Evolutionary conservation across 2,797 vertebrate genomes (phyloP), one percentile per base, ranked within the genome.

Genomic region (Coregonus sp.): DNA sequence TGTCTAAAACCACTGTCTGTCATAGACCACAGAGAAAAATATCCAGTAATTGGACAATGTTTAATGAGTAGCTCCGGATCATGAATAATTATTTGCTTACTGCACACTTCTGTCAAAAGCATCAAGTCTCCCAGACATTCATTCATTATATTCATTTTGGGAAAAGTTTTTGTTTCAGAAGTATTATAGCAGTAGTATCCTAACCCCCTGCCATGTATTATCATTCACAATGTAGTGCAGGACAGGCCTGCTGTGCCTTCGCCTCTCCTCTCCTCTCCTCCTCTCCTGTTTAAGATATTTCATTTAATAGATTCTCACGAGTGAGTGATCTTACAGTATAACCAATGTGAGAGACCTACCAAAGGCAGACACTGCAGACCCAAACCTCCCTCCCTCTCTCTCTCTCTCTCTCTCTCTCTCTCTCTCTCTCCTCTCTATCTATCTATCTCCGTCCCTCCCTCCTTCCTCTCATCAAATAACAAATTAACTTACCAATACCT

Each of bases 401-500:
- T 31, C 61, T 51, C 11, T 51, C 37, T 20, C 37, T 2, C 14
- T 2, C 35, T 70, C 7, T n/a, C 71, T 59, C 16, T 50, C 59
- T 51, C 37, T 18, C 50, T 68, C 65, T 75, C 67, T 75, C 61
- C 15, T 1, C 25, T 66, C n/a, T 20, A 68, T 68, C 18, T 33
- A 9, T 67, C 25, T 33, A 47, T 54, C 1, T 54, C 40, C 20
- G 29, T 4, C 15, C 3, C 35, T 70, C 9, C 18, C 71, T 59
- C 29, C 20, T 40, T 67, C 40, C 51, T 69, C 66, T 73, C 68
- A 70, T 75, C 61, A 69, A 63, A 54, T 56, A 63, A 74, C 47
- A n/a, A 71, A 74, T 70, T 37, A 35, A 77, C 25, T 66, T 68
- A 78, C 52, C 25, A 71, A 69, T 71, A 16, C 31, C 9, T 16